Percentiles rank a stretch among this genome's conserved stretches.
These are phyloP conservation scores for Telmatherina bonti DNA, from an alignment of 2,797 vertebrate species.

Conservation along the genomic window DNA sequence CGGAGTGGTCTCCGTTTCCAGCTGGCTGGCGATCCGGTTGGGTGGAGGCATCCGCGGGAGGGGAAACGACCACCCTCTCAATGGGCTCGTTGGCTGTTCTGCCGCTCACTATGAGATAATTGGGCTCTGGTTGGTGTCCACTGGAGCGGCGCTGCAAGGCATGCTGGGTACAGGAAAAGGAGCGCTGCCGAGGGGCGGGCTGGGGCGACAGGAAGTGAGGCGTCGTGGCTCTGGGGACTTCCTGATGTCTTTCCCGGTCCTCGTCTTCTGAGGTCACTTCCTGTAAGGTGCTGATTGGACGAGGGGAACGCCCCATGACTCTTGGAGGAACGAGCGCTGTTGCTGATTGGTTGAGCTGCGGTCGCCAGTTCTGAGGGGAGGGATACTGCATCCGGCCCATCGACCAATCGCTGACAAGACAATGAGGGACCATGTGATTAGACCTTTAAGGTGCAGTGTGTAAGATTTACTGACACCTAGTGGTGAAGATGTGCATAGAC, in stretches of 20 bases:
- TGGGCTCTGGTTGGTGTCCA: slow-evolving; percentile 75
- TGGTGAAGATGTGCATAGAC: no score
- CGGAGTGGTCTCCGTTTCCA: slow-evolving; percentile 5
- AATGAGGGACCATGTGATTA: slow-evolving; percentile 19
- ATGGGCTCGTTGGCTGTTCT: slow-evolving; percentile 72
- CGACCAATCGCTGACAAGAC: slow-evolving; percentile 79
- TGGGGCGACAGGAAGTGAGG: slow-evolving; percentile 84
- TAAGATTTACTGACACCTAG: no score
- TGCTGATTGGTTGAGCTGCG: slow-evolving; percentile 81
- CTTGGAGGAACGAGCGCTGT: slow-evolving; percentile 85
- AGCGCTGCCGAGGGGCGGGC: slow-evolving; percentile 82
- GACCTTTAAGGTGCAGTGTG: not conserved
- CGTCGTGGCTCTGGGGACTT: slow-evolving; percentile 68
- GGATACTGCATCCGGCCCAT: slow-evolving; percentile 74
- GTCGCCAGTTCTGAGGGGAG: slow-evolving; percentile 82
- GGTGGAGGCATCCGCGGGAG: slow-evolving; percentile 47
- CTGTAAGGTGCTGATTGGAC: slow-evolving; percentile 86
- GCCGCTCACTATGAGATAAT: slow-evolving; percentile 67
- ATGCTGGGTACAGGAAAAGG: slow-evolving; percentile 87
- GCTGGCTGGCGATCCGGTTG: slow-evolving; percentile 56
- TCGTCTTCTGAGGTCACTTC: slow-evolving; percentile 88
- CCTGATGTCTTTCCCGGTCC: slow-evolving; percentile 78
- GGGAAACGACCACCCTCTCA: slow-evolving; percentile 69
- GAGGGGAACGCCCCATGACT: slow-evolving; percentile 81
- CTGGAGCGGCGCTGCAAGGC: slow-evolving; percentile 82